Percentiles rank a stretch among this genome's conserved stretches.
Evolutionary conservation across 2,888 invertebrate genomes (phyloP).

Genomic region (Fissipunctia ypsillon): DNA sequence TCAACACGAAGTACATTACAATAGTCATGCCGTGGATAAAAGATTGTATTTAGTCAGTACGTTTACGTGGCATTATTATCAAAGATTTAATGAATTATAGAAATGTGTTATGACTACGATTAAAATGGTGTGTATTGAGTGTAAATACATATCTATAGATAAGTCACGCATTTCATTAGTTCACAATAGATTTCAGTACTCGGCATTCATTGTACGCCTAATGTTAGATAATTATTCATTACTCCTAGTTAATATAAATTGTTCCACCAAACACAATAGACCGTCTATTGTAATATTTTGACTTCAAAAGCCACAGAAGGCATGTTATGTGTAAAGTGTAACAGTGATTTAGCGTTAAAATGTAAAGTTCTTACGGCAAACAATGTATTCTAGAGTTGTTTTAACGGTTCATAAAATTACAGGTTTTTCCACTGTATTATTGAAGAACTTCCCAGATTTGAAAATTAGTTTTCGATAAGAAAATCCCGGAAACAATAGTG

Average conservation of each 20-base stretch:
- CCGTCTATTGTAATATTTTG: conserved; percentile 48
- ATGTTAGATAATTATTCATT: conserved; percentile 46
- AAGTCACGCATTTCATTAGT: conserved; percentile 41
- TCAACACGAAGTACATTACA: too few species aligned
- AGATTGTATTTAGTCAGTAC: background rate
- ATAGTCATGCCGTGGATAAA: too few species aligned
- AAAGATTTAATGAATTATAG: background rate
- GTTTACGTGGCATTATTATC: background rate
- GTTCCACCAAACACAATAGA: conserved; percentile 47
- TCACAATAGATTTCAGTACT: conserved; percentile 46
- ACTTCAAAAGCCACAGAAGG: conserved; percentile 41
- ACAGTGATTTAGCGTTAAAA: conserved; percentile 42
- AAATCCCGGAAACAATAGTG: background rate
- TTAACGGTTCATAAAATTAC: conserved; percentile 27
- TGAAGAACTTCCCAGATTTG: background rate
- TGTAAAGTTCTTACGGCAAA: conserved; percentile 16
- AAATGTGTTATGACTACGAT: background rate
- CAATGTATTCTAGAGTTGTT: conserved; percentile 35
- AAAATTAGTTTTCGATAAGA: conserved; percentile 1
- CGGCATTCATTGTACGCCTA: conserved; percentile 32
- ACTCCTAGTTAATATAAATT: conserved; percentile 43
- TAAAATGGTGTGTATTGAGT: conserved; percentile 24
- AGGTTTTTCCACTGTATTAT: conserved; percentile 16
- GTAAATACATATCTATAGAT: conserved; percentile 30
- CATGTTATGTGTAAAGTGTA: conserved; percentile 46